Base-by-base conservation (phyloP, 2,113 vertebrate genomes). In the Loxodonta africana region DNA sequence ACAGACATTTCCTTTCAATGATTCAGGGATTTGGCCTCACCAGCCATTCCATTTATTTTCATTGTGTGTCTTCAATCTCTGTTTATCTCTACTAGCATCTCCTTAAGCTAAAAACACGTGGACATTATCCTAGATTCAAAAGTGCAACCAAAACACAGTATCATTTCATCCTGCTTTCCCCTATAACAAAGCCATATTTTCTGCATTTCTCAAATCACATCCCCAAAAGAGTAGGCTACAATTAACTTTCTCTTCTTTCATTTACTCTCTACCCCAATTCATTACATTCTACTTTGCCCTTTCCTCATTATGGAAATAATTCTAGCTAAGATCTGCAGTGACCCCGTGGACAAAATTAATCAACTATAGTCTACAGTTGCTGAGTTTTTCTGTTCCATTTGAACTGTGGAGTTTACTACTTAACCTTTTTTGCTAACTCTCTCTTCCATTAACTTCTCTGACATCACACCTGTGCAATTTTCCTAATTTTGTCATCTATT, bases 231-330 rank as follows among this genome's bases (percentile, higher is more conserved):
- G 8, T 17, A 57, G 33, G 26, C 17, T 41, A 1, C 11, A 11
- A 33, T 85, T 73, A 33, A 67, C 92, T 88, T 96, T 90, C 83
- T 83, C 25, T 82, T 83, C 37, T 84, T 92, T 33, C 51, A 48
- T 81, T 96, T 76, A 60, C 37, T 18, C 8, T 81, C 95, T 76
- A 60, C 37, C 23, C 8, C 15, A 57, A 10, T 14, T 48, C 51
- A 44, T 30, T 71, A 10, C 21, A 28, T 48, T 81, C 33, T 83
- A 15, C 60, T 3, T 51, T 81, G 48, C 26, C 5, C 41, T 88
- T 81, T 82, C 60, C 23, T 62, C 23, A 48, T 9, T 14, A 1
- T 17, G 48, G 51, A 87, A 80, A 94, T 80, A 87, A 30, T 48
- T 92, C 41, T 82, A 73, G 17, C 41, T 82, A 73, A 20, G 62